These are phyloP conservation scores for Oceanodroma tethys DNA, from an alignment of 2,113 vertebrate genomes.

Conservation along the genomic window DNA sequence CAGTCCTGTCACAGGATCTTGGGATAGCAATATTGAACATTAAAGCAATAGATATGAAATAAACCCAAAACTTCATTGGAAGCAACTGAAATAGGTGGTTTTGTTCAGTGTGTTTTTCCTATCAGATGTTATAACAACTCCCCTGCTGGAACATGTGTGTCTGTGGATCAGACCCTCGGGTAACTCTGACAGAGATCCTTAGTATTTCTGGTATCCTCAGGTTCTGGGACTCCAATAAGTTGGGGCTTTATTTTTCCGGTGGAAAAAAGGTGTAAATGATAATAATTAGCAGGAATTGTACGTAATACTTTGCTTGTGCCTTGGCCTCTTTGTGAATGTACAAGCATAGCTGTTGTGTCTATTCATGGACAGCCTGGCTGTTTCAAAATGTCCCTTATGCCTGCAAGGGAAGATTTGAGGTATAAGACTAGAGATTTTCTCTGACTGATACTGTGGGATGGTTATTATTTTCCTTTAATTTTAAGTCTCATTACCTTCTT, in stretches of 20 bases:
- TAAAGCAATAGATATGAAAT: not conserved
- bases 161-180: not conserved
- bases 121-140: not conserved
- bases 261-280: not conserved
- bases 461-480: not conserved
- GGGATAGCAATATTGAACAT: not conserved
- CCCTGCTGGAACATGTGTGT: not conserved
- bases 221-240: not conserved
- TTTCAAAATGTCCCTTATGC: not conserved
- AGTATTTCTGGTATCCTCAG: not conserved
- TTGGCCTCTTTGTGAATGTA: not conserved
- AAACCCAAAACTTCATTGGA: not conserved
- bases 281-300: not conserved
- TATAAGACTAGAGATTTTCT: not conserved
- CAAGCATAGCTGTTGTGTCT: not conserved
- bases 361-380: not conserved
- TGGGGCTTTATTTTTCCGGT: not conserved
- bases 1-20: not conserved
- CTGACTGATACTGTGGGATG: not conserved
- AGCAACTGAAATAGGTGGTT: not conserved
- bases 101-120: not conserved
- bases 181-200: not conserved
- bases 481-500: not conserved
- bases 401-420: not conserved
- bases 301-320: not conserved